These are phyloP conservation scores for Gavia stellata DNA, from an alignment of 2,113 vertebrate genomes.

Conservation along the genomic window DNA sequence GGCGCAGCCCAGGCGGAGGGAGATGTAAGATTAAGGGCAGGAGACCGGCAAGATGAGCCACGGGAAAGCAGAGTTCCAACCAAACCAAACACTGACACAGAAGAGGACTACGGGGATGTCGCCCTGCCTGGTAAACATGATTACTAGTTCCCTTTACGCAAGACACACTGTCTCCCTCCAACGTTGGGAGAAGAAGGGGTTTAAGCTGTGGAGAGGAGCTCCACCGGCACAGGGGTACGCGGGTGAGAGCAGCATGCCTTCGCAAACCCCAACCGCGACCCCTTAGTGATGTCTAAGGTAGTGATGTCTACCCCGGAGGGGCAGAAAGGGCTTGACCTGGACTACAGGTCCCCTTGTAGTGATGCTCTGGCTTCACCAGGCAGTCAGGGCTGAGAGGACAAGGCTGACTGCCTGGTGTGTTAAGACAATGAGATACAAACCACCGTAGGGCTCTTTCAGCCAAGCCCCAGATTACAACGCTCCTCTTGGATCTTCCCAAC, in stretches of 20 bases:
- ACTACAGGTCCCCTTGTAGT: not conserved
- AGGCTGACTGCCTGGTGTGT: not conserved
- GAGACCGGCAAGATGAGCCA: rapidly evolving
- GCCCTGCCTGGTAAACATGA: not conserved
- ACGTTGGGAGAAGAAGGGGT: not conserved
- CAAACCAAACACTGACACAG: not conserved
- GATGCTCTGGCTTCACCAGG: not conserved
- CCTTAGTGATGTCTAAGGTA: not conserved
- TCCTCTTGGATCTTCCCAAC: not conserved
- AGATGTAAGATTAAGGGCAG: not conserved
- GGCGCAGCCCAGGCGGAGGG: not conserved
- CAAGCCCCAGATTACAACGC: not conserved
- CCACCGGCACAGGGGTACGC: not conserved
- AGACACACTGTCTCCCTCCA: not conserved
- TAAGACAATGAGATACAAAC: not conserved
- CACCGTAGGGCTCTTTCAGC: not conserved
- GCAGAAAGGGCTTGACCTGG: not conserved
- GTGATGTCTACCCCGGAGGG: not conserved
- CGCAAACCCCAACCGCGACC: rapidly evolving
- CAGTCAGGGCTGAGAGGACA: not conserved
- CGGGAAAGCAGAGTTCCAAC: not conserved
- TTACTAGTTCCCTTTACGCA: not conserved
- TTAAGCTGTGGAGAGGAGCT: not conserved
- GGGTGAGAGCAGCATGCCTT: not conserved
- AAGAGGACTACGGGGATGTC: not conserved